phyloP scores from a whole-genome alignment of 2,797 vertebrate species.

The Lithobates sylvaticus region DNA sequence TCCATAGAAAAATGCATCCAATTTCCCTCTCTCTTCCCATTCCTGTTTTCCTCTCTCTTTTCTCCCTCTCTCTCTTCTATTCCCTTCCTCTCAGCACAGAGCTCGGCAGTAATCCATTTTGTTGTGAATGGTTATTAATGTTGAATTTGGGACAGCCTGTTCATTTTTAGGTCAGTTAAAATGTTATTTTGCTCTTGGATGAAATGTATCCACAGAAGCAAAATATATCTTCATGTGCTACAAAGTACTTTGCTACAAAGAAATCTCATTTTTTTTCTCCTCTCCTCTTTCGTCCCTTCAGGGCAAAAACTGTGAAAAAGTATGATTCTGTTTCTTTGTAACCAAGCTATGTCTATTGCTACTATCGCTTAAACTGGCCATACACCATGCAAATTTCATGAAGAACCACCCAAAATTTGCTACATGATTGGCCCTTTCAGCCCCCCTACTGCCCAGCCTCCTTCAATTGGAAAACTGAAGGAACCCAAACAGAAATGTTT shows the following conservation, averaged over 20 bases:
- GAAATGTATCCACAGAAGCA: slow-evolving; percentile 1
- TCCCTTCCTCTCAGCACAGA: neutral
- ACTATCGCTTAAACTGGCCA: too few relatives aligned
- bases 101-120: slow-evolving; percentile 8
- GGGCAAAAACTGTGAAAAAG: slow-evolving; percentile 8
- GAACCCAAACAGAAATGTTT: too few relatives aligned
- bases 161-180: slow-evolving; percentile 45
- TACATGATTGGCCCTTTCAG: too few relatives aligned
- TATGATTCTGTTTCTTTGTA: neutral
- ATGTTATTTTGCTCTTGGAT: slow-evolving; percentile 22
- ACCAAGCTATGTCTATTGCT: too few relatives aligned
- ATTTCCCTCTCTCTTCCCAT: neutral
- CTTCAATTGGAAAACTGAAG: too few relatives aligned
- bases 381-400: too few relatives aligned
- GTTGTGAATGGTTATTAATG: slow-evolving; percentile 11
- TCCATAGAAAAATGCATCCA: too few relatives aligned
- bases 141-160: neutral
- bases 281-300: neutral
- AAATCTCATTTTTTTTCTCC: neutral
- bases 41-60: neutral
- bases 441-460: too few relatives aligned
- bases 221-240: slow-evolving; percentile 1
- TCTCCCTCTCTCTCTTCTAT: too few relatives aligned
- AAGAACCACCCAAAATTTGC: too few relatives aligned
- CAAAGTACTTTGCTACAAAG: slow-evolving; percentile 1